Percentiles rank a stretch among this genome's conserved stretches.
Evolutionary conservation across 2,888 invertebrate species (phyloP).

Genomic region (Drosophila neotestacea): DNA sequence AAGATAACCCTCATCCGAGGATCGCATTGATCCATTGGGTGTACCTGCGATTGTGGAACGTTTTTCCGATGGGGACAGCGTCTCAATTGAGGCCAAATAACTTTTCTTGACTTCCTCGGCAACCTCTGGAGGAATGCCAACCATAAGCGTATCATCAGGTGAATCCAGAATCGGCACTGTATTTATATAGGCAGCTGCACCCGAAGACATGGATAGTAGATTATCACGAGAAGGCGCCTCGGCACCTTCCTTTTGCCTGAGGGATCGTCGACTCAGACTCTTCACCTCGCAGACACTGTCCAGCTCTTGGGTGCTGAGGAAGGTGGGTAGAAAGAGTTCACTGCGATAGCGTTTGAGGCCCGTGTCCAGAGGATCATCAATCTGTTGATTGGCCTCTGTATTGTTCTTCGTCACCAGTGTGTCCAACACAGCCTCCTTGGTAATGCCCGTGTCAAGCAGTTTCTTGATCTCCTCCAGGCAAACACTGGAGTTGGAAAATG

Average conservation of each 20-base stretch:
- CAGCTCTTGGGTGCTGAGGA: slow-evolving; percentile 81
- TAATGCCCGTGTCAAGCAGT: slow-evolving; percentile 89
- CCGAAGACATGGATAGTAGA: slow-evolving; percentile 83
- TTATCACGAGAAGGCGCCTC: slow-evolving; percentile 83
- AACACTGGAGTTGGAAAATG: slow-evolving; percentile 85
- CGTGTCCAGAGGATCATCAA: slow-evolving; percentile 80
- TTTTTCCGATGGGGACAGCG: slow-evolving; percentile 84
- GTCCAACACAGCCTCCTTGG: slow-evolving; percentile 84
- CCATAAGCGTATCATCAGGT: slow-evolving; percentile 79
- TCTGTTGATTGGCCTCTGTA: slow-evolving; percentile 85
- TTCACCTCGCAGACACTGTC: slow-evolving; percentile 83
- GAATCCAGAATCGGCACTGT: slow-evolving; percentile 69
- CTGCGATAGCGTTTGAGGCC: slow-evolving; percentile 83
- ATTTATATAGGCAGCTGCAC: slow-evolving; percentile 64
- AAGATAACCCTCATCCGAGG: slow-evolving; percentile 79
- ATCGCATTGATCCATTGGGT: slow-evolving; percentile 65
- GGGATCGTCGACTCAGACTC: slow-evolving; percentile 83
- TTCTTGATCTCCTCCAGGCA: slow-evolving; percentile 87
- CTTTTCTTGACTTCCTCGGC: slow-evolving; percentile 67
- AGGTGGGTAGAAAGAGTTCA: slow-evolving; percentile 84
- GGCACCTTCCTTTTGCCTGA: slow-evolving; percentile 81
- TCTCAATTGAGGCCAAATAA: slow-evolving; percentile 84
- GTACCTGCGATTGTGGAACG: slow-evolving; percentile 63
- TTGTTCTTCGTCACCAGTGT: slow-evolving; percentile 85
- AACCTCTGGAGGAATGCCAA: slow-evolving; percentile 65